These are phyloP conservation scores for Onychostruthus taczanowskii DNA, from an alignment of 2,113 vertebrate genomes.

Conservation along the genomic window DNA sequence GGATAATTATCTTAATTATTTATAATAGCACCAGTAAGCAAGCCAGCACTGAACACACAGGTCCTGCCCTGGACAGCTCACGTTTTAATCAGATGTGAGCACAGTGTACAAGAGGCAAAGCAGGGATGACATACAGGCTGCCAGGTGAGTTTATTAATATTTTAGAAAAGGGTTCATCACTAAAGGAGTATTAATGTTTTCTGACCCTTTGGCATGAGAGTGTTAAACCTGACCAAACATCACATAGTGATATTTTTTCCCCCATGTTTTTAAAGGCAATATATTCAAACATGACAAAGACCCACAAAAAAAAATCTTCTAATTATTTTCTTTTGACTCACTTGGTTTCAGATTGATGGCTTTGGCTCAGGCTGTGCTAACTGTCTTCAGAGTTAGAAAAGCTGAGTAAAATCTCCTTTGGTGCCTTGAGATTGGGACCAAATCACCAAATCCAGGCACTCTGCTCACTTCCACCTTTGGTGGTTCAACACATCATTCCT, in stretches of 20 bases:
- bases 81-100: neutral
- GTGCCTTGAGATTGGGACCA: neutral
- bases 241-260: neutral
- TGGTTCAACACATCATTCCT: neutral
- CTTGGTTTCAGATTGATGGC: neutral
- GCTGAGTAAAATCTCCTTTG: neutral
- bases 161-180: neutral
- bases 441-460: neutral
- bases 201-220: neutral
- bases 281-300: neutral
- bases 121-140: slow-evolving; percentile 5
- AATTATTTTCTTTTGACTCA: neutral
- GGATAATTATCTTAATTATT: slow-evolving; percentile 64
- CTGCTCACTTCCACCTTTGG: neutral
- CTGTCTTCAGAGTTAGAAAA: neutral
- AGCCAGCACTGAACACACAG: neutral
- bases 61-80: slow-evolving; percentile 51
- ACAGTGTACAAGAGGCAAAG: neutral
- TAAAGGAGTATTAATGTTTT: neutral
- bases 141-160: slow-evolving; percentile 37
- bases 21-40: slow-evolving; percentile 52
- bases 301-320: neutral
- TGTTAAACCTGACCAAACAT: neutral
- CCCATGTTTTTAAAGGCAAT: neutral
- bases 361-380: neutral